A percentile compares a stretch with the other conserved stretches of the same genome.
phyloP scores from a whole-genome alignment of 2,888 invertebrate species.

The Polydrusus pterygomalis region DNA sequence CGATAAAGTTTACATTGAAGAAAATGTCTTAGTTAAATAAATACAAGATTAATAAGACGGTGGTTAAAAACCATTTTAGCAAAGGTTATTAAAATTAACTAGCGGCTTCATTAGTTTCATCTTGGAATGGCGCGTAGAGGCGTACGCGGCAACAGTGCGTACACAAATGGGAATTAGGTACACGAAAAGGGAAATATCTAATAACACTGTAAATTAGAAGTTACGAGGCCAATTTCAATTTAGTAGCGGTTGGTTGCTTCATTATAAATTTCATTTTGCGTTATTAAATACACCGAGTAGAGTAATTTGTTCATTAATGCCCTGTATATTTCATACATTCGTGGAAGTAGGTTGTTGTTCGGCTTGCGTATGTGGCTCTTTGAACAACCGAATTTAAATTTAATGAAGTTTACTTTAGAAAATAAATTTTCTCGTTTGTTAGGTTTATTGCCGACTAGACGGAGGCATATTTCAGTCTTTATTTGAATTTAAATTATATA shows the following conservation, averaged over 20 bases:
- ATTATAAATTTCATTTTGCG: constrained; percentile 56
- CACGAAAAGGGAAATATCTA: constrained; percentile 45
- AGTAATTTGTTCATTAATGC: constrained; percentile 53
- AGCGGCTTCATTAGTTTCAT: constrained; percentile 10
- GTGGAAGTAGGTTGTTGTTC: constrained; percentile 24
- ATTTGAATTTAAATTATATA: no score
- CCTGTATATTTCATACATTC: constrained; percentile 47
- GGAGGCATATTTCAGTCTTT: no score
- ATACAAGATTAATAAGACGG: no score
- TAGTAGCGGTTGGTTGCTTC: constrained; percentile 54
- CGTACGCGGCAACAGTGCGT: neutral
- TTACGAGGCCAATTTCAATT: constrained; percentile 55
- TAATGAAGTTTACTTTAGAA: constrained; percentile 21
- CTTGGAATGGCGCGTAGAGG: constrained; percentile 8
- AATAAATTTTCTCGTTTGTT: neutral
- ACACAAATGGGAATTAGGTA: constrained; percentile 34
- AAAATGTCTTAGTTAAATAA: no score
- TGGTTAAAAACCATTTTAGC: no score
- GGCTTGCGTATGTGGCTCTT: constrained; percentile 6
- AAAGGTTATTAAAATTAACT: constrained; percentile 6
- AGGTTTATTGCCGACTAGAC: neutral
- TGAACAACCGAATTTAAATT: neutral
- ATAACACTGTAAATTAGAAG: constrained; percentile 55
- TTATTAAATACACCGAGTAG: constrained; percentile 51
- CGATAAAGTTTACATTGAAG: no score